These are phyloP conservation scores for Phytoseiulus persimilis DNA, from an alignment of 2,888 invertebrate genomes.

Conservation along the genomic window DNA sequence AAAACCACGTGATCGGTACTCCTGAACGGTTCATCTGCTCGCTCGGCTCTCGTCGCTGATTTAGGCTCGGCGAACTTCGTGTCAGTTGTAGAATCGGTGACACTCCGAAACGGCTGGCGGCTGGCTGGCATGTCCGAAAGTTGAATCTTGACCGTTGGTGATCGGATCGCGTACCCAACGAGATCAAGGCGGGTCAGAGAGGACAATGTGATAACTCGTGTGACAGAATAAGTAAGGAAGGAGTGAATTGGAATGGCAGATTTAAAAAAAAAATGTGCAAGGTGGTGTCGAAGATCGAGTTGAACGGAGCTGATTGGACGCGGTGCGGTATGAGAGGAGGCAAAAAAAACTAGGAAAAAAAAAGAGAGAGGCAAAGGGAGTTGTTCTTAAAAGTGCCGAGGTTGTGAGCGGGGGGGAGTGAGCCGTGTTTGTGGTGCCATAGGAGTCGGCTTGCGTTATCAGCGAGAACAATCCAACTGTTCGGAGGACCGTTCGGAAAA, in stretches of 20 bases:
- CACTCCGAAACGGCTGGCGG: background rate
- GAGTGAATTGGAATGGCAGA: background rate
- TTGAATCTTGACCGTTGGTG: background rate
- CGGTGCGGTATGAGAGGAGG: background rate
- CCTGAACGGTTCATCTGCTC: background rate
- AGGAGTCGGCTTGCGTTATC: background rate
- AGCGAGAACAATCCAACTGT: background rate
- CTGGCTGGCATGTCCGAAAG: background rate
- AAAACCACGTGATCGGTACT: background rate
- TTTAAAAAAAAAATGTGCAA: background rate
- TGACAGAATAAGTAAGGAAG: background rate
- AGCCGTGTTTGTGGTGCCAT: background rate
- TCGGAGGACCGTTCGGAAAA: background rate
- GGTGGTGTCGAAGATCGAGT: slow-evolving; percentile 5
- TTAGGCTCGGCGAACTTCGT: background rate
- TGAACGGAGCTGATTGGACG: background rate
- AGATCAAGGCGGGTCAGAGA: background rate
- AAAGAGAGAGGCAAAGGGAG: background rate
- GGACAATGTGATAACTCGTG: background rate
- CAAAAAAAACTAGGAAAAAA: background rate
- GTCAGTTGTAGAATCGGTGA: background rate
- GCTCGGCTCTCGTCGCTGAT: background rate
- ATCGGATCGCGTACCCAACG: background rate
- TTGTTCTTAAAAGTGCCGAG: background rate
- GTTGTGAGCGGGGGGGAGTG: background rate